phyloP scores from a whole-genome alignment of 2,888 invertebrate species.

The Melolontha melolontha region DNA sequence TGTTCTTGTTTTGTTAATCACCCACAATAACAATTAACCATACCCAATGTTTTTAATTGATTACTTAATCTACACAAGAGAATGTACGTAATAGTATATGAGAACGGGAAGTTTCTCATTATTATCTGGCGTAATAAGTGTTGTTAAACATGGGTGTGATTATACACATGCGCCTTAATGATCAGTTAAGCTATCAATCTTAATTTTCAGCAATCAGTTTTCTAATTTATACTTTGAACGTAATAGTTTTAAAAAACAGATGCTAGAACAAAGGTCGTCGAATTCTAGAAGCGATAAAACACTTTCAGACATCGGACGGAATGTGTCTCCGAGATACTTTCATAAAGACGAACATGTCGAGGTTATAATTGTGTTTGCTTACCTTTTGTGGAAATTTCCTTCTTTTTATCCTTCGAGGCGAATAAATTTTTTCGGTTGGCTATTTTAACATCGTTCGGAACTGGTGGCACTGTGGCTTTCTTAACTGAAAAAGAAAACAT shows the following conservation, averaged over 20 bases:
- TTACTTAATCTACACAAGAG: conserved; percentile 24
- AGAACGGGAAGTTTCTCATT: conserved; percentile 24
- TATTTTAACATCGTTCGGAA: conserved; percentile 51
- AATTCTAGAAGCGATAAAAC: not conserved
- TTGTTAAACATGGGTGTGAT: conserved; percentile 9
- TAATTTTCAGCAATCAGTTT: conserved; percentile 30
- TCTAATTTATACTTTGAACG: conserved; percentile 8
- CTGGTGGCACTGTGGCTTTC: conserved; percentile 52
- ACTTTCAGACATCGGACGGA: too few species aligned
- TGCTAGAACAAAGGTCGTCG: too few species aligned
- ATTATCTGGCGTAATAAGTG: conserved; percentile 27
- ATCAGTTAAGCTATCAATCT: conserved; percentile 21
- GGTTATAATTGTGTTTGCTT: conserved; percentile 28
- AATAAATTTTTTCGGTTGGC: conserved; percentile 52
- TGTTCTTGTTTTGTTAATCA: conserved; percentile 6
- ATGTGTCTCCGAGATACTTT: too few species aligned
- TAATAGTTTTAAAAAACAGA: too few species aligned
- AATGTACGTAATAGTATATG: conserved; percentile 5
- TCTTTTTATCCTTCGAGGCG: conserved; percentile 58
- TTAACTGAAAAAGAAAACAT: conserved; percentile 53
- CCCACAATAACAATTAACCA: conserved; percentile 19
- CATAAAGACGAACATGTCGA: too few species aligned
- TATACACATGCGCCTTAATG: conserved; percentile 11
- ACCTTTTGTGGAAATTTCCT: conserved; percentile 50
- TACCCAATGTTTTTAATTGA: conserved; percentile 20